Evolutionary conservation across 2,113 vertebrate genomes (phyloP).

Genomic region (Podarcis cretensis): DNA sequence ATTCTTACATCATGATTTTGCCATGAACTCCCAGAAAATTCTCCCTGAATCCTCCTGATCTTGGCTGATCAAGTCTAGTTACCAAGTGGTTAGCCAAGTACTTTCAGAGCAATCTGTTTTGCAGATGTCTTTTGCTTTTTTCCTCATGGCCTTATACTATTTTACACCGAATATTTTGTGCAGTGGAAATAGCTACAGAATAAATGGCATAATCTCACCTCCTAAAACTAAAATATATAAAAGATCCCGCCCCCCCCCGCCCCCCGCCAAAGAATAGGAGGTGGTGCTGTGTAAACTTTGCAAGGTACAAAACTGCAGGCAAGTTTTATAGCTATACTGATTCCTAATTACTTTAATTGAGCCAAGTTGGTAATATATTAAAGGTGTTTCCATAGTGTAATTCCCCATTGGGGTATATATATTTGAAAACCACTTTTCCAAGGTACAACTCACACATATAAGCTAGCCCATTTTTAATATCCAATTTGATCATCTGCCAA

Average conservation of each 20-base stretch:
- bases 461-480: neutral
- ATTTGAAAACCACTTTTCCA: neutral
- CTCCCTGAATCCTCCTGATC: neutral
- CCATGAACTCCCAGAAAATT: neutral
- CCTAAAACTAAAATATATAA: neutral
- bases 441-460: neutral
- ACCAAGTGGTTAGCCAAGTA: neutral
- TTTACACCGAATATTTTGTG: neutral
- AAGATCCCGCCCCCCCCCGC: neutral
- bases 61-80: neutral
- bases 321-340: conserved; percentile 1
- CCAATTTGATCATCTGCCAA: neutral
- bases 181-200: neutral
- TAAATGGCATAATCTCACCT: neutral
- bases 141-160: neutral
- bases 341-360: conserved; percentile 1
- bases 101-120: neutral
- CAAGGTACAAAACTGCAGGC: neutral
- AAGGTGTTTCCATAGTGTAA: neutral
- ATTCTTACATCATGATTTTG: neutral
- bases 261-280: neutral
- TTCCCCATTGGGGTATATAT: neutral
- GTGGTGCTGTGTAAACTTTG: neutral
- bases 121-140: conserved; percentile 7
- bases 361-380: neutral